These are phyloP conservation scores for Macrobrachium rosenbergii DNA, from an alignment of 1,140 invertebrate species.

Conservation along the genomic window DNA sequence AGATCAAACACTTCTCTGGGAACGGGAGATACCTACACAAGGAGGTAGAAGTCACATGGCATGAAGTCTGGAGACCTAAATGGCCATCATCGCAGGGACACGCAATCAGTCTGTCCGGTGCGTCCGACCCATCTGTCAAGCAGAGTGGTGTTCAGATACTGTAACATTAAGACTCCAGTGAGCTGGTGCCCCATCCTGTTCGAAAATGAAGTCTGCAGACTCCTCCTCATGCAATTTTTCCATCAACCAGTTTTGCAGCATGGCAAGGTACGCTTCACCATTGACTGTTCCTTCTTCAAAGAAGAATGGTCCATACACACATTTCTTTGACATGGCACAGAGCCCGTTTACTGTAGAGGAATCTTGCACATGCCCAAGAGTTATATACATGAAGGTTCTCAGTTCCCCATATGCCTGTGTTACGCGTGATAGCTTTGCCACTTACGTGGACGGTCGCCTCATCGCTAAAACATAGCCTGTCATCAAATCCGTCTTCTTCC, in stretches of 20 bases:
- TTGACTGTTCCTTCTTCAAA: slow-evolving; percentile 11
- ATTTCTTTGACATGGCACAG: slow-evolving; percentile 18
- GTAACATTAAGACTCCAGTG: background rate
- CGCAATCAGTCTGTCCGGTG: background rate
- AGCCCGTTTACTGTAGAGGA: background rate
- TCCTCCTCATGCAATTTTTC: slow-evolving; percentile 1
- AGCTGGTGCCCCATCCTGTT: background rate
- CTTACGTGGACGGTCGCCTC: background rate
- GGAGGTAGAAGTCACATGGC: too few relatives aligned
- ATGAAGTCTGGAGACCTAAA: background rate
- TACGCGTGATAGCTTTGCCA: background rate
- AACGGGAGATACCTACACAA: too few relatives aligned
- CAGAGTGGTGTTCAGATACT: background rate
- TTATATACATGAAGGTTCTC: too few relatives aligned
- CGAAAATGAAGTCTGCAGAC: slow-evolving; percentile 1
- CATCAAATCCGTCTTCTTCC: background rate
- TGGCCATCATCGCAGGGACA: background rate
- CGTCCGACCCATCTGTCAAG: too few relatives aligned
- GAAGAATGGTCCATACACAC: background rate
- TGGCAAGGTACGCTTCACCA: background rate
- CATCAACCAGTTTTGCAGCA: background rate
- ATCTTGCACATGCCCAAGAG: too few relatives aligned
- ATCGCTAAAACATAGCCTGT: slow-evolving; percentile 5
- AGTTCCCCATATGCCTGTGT: too few relatives aligned
- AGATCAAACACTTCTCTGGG: too few relatives aligned